Evolutionary conservation across 2,113 vertebrate genomes (phyloP), one percentile per base, ranked within the genome.

Genomic region (Oxyruncus cristatus): DNA sequence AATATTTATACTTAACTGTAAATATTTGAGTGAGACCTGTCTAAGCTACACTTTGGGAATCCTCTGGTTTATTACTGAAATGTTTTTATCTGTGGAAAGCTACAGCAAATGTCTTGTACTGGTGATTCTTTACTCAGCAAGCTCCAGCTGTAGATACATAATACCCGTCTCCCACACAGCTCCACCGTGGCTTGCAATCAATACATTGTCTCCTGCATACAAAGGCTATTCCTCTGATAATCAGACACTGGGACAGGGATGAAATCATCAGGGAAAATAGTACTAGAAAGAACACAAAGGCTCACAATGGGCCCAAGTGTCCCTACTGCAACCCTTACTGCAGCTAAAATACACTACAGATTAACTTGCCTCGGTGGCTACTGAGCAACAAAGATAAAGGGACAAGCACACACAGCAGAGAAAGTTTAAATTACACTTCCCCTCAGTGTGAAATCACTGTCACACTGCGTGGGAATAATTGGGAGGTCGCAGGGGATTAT

Each of bases 401-500:
- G 63, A 58, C 0, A 1, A 88, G 63, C 30, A 49, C 28, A 41
- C 35, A 39, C 12, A 39, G 39, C 68, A 50, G 5, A 11, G 41
- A 63, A 61, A 93, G 79, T 84, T 92, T 70, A 55, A 91, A 55
- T 83, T 67, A 8, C 22, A 12, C 39, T 91, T 89, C 62, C 73
- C 80, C 84, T 49, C 73, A 32, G 32, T 55, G 74, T 70, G 85
- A 83, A 92, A 88, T 95, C 71, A 75, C 74, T 93, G 68, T 23
- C 75, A 33, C 6, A 4, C 56, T 86, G 85, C 0, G 3, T 89
- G 90, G 89, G 80, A 94, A 96, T 91, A 92, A 92, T 41, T 87
- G 85, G 79, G 89, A 90, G 93, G 96, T 95, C 95, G 97, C 71
- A 66, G 84, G 66, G 90, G 94, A 92, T 97, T 93, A 96, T 49